phyloP scores from a whole-genome alignment of 2,797 vertebrate genomes.

The Pangasius krempfi region DNA sequence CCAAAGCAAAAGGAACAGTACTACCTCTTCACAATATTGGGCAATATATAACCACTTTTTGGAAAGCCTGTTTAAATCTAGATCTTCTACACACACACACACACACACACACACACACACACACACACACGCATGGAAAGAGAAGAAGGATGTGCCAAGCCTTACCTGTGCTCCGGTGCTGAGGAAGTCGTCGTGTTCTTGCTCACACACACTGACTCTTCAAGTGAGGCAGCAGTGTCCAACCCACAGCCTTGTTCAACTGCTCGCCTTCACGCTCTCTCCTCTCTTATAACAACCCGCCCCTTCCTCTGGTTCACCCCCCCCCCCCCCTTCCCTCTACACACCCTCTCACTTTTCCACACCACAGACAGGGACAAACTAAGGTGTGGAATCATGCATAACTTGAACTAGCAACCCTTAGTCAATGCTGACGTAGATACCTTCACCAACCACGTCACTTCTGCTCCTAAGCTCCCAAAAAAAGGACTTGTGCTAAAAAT shows the following conservation, averaged over 20 bases:
- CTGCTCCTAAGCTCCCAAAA: conserved; percentile 63
- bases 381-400: conserved; percentile 70
- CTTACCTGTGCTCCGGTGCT: conserved; percentile 55
- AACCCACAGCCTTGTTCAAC: conserved; percentile 77
- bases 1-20: background rate
- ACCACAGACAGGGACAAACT: conserved; percentile 55
- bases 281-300: conserved; percentile 80
- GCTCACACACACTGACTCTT: conserved; percentile 44
- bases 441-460: conserved; percentile 65
- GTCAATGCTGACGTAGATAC: conserved; percentile 68
- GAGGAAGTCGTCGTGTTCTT: conserved; percentile 52
- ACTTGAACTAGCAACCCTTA: conserved; percentile 59
- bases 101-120: conserved; percentile 11
- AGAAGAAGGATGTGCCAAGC: conserved; percentile 6
- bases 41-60: background rate
- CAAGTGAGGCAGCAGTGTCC: conserved; percentile 58
- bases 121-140: background rate
- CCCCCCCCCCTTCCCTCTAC: conserved; percentile 62
- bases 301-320: conserved; percentile 69
- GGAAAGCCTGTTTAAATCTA: background rate
- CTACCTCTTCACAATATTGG: background rate
- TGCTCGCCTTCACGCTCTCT: conserved; percentile 70
- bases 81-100: background rate
- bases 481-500: conserved; percentile 70
- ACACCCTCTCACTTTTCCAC: conserved; percentile 41